These are phyloP conservation scores for Microtus oregoni DNA, from an alignment of 2,113 vertebrate genomes.

Conservation along the genomic window DNA sequence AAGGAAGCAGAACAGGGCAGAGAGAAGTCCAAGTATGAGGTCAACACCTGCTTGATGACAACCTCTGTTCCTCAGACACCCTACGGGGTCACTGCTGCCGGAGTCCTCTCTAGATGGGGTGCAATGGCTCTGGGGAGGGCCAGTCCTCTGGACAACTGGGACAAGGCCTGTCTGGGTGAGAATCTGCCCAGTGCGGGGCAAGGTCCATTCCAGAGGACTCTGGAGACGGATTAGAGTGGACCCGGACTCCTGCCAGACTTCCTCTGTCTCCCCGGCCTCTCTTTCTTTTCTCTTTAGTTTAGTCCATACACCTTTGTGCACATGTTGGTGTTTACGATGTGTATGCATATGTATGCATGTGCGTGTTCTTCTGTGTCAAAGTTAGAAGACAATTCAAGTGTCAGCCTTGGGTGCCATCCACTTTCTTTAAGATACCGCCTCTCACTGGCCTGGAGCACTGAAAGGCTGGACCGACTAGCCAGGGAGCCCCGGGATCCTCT, in stretches of 20 bases:
- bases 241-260: neutral
- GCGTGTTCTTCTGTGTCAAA: neutral
- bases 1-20: neutral
- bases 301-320: neutral
- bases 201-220: neutral
- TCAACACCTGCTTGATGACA: neutral
- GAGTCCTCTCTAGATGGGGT: neutral
- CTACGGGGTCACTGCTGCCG: neutral
- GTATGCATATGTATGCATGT: neutral
- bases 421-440: neutral
- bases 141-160: neutral
- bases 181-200: neutral
- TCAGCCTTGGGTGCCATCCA: neutral
- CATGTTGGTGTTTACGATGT: neutral
- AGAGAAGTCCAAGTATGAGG: neutral
- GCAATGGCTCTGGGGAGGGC: neutral
- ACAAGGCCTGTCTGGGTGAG: neutral
- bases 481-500: neutral
- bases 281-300: neutral
- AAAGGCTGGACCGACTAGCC: neutral
- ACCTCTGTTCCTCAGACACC: neutral
- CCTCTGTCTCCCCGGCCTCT: neutral
- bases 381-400: neutral
- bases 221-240: neutral
- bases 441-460: neutral